Conservation (phyloP, 1,140 invertebrate genomes). For the Sitobion miscanthi region DNA sequence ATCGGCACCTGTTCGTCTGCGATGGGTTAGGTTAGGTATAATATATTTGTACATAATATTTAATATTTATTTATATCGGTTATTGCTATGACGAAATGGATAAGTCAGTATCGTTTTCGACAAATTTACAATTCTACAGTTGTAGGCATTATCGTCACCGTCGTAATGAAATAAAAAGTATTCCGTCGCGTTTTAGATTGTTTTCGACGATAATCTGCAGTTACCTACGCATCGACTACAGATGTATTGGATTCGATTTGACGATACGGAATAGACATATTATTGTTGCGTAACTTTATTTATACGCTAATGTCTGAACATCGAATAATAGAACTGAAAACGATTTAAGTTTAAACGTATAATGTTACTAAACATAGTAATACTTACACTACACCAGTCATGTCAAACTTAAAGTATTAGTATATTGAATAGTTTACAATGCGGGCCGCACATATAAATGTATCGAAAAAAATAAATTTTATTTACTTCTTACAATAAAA, state of each 20-base stretch:
- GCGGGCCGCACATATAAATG: too few relatives aligned
- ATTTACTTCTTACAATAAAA: too few relatives aligned
- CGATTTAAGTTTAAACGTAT: too few relatives aligned
- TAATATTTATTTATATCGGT: neutral
- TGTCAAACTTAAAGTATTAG: too few relatives aligned
- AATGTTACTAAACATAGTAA: too few relatives aligned
- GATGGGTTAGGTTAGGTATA: neutral
- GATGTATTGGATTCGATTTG: neutral
- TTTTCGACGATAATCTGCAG: neutral
- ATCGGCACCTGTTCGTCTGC: neutral
- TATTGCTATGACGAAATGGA: neutral
- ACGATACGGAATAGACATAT: neutral
- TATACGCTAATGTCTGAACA: neutral
- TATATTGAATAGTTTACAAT: too few relatives aligned
- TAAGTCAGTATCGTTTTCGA: neutral
- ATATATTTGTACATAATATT: too few relatives aligned
- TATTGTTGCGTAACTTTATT: neutral
- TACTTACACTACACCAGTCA: too few relatives aligned
- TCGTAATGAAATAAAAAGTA: neutral
- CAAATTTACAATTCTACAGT: neutral
- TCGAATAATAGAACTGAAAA: neutral
- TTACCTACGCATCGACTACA: neutral
- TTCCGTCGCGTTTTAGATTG: neutral
- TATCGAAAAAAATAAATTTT: too few relatives aligned
- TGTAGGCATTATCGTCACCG: neutral